Percentiles rank a stretch among this genome's conserved stretches.
phyloP scores from a whole-genome alignment of 2,888 invertebrate species.

The Trimorus sp. region DNA sequence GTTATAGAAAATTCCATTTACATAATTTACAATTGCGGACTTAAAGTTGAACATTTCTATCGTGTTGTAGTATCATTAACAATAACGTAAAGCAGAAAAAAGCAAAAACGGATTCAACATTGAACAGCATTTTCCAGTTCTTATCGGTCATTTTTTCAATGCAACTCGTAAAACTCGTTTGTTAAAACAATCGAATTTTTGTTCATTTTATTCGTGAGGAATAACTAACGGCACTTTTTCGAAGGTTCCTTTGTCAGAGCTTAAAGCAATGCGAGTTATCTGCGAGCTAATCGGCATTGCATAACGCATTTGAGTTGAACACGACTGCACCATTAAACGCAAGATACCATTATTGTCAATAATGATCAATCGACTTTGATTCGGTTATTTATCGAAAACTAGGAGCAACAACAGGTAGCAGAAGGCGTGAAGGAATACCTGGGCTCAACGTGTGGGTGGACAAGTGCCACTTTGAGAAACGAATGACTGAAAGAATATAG shows the following conservation, averaged over 20 bases:
- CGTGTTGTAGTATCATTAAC: too few relatives aligned
- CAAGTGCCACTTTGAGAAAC: slow-evolving; percentile 60
- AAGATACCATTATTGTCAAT: slow-evolving; percentile 32
- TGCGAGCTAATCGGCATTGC: slow-evolving; percentile 2
- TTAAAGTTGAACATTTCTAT: too few relatives aligned
- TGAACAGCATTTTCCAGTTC: too few relatives aligned
- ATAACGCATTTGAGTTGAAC: neutral
- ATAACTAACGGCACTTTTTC: too few relatives aligned
- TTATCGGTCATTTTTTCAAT: too few relatives aligned
- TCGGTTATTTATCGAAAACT: slow-evolving; percentile 47
- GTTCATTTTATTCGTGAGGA: too few relatives aligned
- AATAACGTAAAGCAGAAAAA: too few relatives aligned
- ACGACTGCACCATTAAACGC: slow-evolving; percentile 5
- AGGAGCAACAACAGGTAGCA: slow-evolving; percentile 61
- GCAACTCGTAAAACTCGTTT: too few relatives aligned
- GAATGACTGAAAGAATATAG: slow-evolving; percentile 44
- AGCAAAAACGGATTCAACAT: too few relatives aligned
- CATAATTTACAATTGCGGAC: too few relatives aligned
- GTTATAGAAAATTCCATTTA: too few relatives aligned
- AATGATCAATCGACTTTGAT: slow-evolving; percentile 44
- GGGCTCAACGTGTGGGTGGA: slow-evolving; percentile 57
- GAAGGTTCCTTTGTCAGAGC: neutral
- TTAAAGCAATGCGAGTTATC: neutral
- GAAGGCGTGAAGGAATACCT: slow-evolving; percentile 54
- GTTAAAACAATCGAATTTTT: too few relatives aligned